These are phyloP conservation scores for Herpailurus yagouaroundi DNA, from an alignment of 2,113 vertebrate species.

Conservation along the genomic window DNA sequence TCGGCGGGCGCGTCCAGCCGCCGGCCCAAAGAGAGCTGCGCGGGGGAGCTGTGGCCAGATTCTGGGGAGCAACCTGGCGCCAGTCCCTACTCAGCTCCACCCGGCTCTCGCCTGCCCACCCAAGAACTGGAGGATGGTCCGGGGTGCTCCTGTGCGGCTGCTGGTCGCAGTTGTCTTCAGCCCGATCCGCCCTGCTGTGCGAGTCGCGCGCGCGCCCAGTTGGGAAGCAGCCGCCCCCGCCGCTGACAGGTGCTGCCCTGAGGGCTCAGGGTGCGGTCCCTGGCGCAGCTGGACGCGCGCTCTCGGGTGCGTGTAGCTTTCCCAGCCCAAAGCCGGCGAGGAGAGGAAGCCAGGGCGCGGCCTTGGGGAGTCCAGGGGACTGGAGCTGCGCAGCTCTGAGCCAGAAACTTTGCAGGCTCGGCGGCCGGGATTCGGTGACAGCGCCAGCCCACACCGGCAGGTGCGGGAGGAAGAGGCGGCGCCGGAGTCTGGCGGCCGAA, in stretches of 20 bases:
- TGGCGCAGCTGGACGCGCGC: conserved; percentile 10
- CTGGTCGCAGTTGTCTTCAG: not conserved
- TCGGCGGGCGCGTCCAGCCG: not conserved
- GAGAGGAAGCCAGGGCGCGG: conserved; percentile 42
- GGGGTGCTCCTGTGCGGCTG: not conserved
- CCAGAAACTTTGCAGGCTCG: conserved; percentile 53
- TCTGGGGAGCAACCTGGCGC: not conserved
- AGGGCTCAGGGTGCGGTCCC: conserved; percentile 46
- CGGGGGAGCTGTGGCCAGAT: not conserved
- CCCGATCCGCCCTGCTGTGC: not conserved
- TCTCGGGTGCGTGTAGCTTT: not conserved
- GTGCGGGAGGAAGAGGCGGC: conserved; percentile 45
- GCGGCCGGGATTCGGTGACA: not conserved
- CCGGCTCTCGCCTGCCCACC: not conserved
- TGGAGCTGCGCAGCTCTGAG: not conserved
- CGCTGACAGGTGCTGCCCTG: conserved; percentile 61
- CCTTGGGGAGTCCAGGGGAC: conserved; percentile 29
- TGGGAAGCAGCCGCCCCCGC: not conserved
- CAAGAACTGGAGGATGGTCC: conserved; percentile 40
- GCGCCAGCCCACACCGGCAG: not conserved
- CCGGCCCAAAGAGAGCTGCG: not conserved
- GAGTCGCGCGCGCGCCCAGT: not conserved
- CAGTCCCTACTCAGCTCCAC: not conserved
- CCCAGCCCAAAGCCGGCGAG: not conserved
- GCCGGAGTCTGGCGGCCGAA: conserved; percentile 10